Base-by-base conservation (phyloP, 2,888 invertebrate genomes). In the Mayetiola destructor region DNA sequence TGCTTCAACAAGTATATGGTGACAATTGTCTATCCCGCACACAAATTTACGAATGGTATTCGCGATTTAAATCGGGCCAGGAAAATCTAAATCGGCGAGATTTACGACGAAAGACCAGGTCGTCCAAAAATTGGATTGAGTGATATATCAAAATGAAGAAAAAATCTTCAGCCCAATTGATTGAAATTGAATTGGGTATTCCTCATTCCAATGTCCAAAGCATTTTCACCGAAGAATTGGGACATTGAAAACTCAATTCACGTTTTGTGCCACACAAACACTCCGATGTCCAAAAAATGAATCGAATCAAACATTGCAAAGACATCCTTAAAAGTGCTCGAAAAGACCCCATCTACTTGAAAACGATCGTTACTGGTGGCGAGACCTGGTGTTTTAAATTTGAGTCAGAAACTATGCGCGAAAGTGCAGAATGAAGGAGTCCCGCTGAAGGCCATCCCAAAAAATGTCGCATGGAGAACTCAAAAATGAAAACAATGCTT, bases 361-460 rank as follows among this genome's bases (percentile, higher is more conserved):
- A 56, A 39, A 27, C 39, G 2, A 40, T 39, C 10, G 30, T 56
- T 29, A 59, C 59, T 57, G 57, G 59, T 57, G 57, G 55, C 32
- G 29, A 57, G 40, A 57, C 59, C 32, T 59, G 37, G 59, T 56
- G 56, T 37, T 56, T 54, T 27, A 23, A 40, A 29, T 56, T 30
- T 40, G 55, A 58, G 27, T 55, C 55, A 12, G 56, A 58, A 55
- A 59, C 54, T 42, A 59, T 54, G 40, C 53, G 56, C n/a, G 42
- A 59, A 56, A 29, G 36, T 54, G 37, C 57, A 12, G 57, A 57
- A 55, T 57, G 57, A 55, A 57, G 54, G 53, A 12, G 39, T n/a
- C 14, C 29, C 27, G 27, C 23, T 2, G 37, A 52, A 20, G 52
- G 56, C 32, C 16, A 55, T 18, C 9, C 56, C 12, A 57, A 56